Conservation (phyloP, 1,140 invertebrate species). For the Harlomillsia oculata region DNA sequence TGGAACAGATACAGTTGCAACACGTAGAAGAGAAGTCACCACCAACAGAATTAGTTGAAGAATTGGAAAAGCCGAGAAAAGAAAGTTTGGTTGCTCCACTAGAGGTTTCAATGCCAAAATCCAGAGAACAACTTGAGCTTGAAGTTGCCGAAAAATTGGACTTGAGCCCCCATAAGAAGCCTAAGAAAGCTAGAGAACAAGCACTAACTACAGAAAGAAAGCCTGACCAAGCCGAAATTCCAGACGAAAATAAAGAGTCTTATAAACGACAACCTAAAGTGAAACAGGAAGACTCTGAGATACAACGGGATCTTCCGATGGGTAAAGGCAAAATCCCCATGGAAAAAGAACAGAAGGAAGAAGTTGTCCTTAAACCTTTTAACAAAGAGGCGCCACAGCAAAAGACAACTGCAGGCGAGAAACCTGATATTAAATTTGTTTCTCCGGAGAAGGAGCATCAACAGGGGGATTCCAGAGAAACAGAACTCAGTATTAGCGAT, state of each 20-base stretch:
- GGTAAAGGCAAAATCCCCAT: slow-evolving; percentile 37
- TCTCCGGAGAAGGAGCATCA: no score
- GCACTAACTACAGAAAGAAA: not conserved
- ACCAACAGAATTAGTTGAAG: not conserved
- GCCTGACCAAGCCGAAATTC: not conserved
- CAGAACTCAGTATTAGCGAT: no score
- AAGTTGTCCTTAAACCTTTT: slow-evolving; percentile 27
- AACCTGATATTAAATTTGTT: no score
- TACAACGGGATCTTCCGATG: slow-evolving; percentile 15
- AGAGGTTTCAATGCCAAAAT: no score
- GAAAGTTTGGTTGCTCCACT: not conserved
- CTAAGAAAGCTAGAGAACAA: not conserved
- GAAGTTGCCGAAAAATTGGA: slow-evolving; percentile 7
- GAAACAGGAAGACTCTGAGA: not conserved
- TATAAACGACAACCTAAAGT: not conserved
- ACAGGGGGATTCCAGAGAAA: no score
- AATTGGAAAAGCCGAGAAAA: not conserved
- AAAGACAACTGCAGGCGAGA: slow-evolving; percentile 26
- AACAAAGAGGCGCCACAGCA: slow-evolving; percentile 24
- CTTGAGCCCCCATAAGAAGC: not conserved
- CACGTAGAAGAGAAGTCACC: not conserved
- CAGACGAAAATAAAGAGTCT: not conserved
- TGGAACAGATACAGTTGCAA: not conserved
- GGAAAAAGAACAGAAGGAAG: slow-evolving; percentile 22
- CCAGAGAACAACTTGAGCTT: not conserved